Conservation (phyloP, 2,113 vertebrate species). For the Desmodus rotundus region DNA sequence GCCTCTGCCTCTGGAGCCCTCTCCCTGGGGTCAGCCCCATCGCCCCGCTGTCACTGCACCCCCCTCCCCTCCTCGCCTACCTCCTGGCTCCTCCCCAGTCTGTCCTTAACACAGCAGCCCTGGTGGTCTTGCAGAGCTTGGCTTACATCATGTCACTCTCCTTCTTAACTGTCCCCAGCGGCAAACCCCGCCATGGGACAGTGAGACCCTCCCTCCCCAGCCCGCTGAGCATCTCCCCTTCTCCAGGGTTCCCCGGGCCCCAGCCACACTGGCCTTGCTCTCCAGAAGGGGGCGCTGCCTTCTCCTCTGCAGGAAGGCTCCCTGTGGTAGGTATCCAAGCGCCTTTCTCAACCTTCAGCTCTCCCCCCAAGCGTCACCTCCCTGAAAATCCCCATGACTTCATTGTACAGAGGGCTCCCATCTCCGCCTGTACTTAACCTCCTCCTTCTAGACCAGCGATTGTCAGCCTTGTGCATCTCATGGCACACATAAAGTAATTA, state of each 20-base stretch:
- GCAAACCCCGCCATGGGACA: neutral
- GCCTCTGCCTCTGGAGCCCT: neutral
- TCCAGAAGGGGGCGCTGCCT: neutral
- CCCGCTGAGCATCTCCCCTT: neutral
- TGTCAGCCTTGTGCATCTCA: too few relatives aligned
- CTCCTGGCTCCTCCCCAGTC: neutral
- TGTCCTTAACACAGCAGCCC: neutral
- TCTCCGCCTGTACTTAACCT: neutral
- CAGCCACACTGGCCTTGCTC: neutral
- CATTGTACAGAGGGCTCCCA: neutral
- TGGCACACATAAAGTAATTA: too few relatives aligned
- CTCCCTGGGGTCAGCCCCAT: neutral
- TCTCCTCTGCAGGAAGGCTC: neutral
- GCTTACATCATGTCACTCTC: neutral
- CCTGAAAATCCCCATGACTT: neutral
- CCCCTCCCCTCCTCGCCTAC: neutral
- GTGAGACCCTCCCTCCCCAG: neutral
- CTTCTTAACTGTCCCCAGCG: neutral
- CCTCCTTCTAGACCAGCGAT: too few relatives aligned
- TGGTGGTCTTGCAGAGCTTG: neutral
- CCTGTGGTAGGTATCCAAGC: neutral
- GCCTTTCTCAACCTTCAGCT: neutral
- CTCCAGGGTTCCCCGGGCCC: neutral
- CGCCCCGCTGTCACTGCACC: fast-evolving
- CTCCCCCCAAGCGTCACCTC: neutral